These are phyloP conservation scores for Gallinago stenura DNA, from an alignment of 2,797 vertebrate genomes.

Conservation along the genomic window DNA sequence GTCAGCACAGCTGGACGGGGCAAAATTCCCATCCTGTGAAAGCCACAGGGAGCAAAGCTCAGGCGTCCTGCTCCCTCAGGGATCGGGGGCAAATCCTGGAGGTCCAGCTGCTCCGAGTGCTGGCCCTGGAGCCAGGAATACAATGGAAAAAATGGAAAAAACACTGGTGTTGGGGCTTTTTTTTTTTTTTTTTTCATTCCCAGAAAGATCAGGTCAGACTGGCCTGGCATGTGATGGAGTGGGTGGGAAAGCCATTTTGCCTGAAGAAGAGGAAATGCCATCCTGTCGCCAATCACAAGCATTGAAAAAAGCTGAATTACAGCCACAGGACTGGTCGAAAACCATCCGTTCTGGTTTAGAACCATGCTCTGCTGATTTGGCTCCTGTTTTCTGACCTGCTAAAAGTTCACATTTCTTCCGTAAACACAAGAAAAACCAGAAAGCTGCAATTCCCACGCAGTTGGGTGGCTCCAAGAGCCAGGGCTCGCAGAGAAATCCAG, in stretches of 20 bases:
- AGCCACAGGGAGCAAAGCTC: background rate
- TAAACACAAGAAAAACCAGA: background rate
- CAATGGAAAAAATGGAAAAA: background rate
- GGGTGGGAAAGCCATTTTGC: constrained; percentile 33
- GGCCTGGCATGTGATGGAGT: background rate
- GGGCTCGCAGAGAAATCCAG: background rate
- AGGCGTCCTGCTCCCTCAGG: background rate
- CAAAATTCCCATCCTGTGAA: background rate
- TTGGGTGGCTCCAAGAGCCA: background rate
- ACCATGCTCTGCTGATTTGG: background rate
- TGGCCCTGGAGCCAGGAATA: background rate
- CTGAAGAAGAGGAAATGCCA: constrained; percentile 31
- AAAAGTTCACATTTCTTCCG: background rate
- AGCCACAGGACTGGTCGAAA: background rate
- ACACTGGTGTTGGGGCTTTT: background rate
- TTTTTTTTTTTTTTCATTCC: background rate
- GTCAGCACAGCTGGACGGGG: background rate
- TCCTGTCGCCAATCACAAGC: background rate
- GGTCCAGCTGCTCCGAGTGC: background rate
- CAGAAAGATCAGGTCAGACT: constrained; percentile 5
- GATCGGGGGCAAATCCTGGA: background rate
- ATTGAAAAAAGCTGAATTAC: background rate
- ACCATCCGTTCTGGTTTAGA: background rate
- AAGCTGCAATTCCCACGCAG: background rate
- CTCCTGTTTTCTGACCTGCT: background rate